Evolutionary conservation across 2,797 vertebrate genomes (phyloP).

Genomic region (Parambassis ranga): DNA sequence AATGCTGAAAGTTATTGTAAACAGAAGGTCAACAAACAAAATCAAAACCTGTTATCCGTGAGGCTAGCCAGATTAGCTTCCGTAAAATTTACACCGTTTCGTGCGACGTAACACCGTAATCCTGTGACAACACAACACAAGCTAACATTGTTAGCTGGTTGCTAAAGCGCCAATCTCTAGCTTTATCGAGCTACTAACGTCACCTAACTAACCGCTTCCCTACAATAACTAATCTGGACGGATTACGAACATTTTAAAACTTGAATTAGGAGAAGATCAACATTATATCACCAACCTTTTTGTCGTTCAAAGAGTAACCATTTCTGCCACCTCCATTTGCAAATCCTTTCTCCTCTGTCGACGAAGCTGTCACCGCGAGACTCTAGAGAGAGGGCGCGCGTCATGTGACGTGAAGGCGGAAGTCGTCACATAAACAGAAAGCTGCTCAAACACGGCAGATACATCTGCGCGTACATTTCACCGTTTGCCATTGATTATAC

Average conservation of each 20-base stretch:
- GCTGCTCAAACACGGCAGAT: too few relatives aligned
- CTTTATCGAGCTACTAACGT: neutral
- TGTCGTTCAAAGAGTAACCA: conserved; percentile 37
- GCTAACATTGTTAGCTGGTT: conserved; percentile 46
- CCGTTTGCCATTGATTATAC: neutral
- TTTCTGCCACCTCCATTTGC: conserved; percentile 69
- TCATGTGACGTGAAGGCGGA: conserved; percentile 66
- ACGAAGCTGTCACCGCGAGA: conserved; percentile 58
- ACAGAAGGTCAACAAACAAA: neutral
- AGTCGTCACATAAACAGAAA: conserved; percentile 29
- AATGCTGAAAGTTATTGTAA: neutral
- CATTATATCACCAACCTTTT: conserved; percentile 47
- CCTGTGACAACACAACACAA: conserved; percentile 22
- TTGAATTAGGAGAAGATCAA: accelerated
- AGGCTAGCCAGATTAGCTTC: too few relatives aligned
- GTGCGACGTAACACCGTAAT: neutral
- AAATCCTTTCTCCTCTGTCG: conserved; percentile 58
- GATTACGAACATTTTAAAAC: accelerated
- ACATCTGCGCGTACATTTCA: accelerated
- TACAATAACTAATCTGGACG: accelerated
- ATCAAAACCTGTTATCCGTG: neutral
- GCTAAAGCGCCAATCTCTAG: conserved; percentile 35
- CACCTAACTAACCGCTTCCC: neutral
- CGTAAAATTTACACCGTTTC: neutral
- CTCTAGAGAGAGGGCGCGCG: neutral